These are phyloP conservation scores for Calliopsis andreniformis DNA, from an alignment of 1,140 invertebrate species.

Conservation along the genomic window DNA sequence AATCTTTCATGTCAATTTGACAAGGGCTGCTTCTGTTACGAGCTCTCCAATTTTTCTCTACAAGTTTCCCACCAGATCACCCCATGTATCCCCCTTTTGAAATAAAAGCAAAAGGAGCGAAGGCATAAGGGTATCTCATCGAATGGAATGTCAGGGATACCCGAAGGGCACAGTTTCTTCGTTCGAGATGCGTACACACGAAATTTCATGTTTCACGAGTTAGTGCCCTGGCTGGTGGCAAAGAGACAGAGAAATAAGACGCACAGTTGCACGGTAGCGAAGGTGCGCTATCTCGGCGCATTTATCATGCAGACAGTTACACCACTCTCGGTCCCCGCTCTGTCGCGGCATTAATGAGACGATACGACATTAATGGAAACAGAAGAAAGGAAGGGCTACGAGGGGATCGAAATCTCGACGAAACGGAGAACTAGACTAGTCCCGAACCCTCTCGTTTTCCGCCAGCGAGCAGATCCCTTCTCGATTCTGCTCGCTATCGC, in stretches of 20 bases:
- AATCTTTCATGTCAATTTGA: too few species aligned
- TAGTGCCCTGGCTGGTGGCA: constrained; percentile 11
- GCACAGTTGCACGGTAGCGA: constrained; percentile 68
- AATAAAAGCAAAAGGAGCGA: background rate
- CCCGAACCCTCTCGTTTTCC: background rate
- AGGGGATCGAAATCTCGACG: background rate
- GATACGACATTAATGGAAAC: constrained; percentile 46
- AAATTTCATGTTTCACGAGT: constrained; percentile 7
- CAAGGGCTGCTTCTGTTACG: too few species aligned
- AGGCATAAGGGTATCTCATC: too few species aligned
- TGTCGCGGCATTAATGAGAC: constrained; percentile 68
- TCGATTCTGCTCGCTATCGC: too few species aligned
- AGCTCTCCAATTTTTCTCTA: too few species aligned
- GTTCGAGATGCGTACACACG: constrained; percentile 17
- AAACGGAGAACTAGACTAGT: background rate
- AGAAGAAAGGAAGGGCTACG: background rate
- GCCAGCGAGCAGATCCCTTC: too few species aligned
- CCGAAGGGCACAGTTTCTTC: background rate
- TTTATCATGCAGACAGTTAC: constrained; percentile 75
- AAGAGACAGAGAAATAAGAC: constrained; percentile 74
- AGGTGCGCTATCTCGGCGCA: constrained; percentile 71
- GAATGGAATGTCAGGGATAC: background rate
- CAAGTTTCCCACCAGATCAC: too few species aligned
- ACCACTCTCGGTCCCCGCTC: constrained; percentile 63
- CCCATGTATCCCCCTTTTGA: too few species aligned